A percentile compares a stretch with the other conserved stretches of the same genome.
Conservation (phyloP, 2,888 invertebrate genomes). For the Creontiades dilutus region DNA sequence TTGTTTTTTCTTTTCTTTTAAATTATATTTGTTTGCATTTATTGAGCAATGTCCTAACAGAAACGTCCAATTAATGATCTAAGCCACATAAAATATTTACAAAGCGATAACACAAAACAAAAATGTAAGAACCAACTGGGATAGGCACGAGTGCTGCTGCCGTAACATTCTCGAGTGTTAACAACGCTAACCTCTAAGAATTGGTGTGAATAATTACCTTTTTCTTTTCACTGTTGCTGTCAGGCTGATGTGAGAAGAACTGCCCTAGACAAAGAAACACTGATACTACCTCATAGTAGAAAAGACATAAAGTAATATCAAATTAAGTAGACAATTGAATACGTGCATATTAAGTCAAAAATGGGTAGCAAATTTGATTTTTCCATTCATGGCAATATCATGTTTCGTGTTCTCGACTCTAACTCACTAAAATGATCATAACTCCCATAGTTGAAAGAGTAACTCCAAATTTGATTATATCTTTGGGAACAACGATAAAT, state of each 20-base stretch:
- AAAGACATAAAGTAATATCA: constrained; percentile 74
- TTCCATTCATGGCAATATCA: too few relatives aligned
- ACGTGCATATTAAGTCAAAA: background rate
- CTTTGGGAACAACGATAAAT: too few relatives aligned
- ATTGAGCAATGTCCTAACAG: too few relatives aligned
- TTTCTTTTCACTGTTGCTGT: constrained; percentile 80
- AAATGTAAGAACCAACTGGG: background rate
- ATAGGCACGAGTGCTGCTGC: background rate
- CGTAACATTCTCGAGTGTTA: background rate
- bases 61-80: background rate
- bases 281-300: constrained; percentile 81
- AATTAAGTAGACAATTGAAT: background rate
- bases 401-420: too few relatives aligned
- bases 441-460: too few relatives aligned
- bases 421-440: too few relatives aligned
- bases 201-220: constrained; percentile 51
- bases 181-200: background rate
- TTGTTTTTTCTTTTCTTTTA: too few relatives aligned
- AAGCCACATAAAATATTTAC: background rate
- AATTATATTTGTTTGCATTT: too few relatives aligned
- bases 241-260: constrained; percentile 82
- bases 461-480: too few relatives aligned
- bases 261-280: constrained; percentile 87
- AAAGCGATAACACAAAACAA: background rate
- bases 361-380: too few relatives aligned